A percentile compares a stretch with the other conserved stretches of the same genome.
These are phyloP conservation scores for Hirundichthys speculiger DNA, from an alignment of 2,113 vertebrate species.

Conservation along the genomic window DNA sequence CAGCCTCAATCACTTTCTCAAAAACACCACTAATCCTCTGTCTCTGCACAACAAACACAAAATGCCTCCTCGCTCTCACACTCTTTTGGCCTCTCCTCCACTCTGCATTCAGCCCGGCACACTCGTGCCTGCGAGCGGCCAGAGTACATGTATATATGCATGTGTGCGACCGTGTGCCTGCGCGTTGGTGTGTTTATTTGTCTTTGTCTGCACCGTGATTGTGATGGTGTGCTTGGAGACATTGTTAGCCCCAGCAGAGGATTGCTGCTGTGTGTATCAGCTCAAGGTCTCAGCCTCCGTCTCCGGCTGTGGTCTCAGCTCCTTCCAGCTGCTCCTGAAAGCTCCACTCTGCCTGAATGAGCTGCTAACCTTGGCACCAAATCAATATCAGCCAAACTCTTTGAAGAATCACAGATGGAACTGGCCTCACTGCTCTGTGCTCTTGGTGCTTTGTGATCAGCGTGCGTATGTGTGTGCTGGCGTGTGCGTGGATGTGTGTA, in stretches of 20 bases:
- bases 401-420: slow-evolving; percentile 88
- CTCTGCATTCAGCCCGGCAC: slow-evolving; percentile 58
- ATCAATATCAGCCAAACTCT: slow-evolving; percentile 88
- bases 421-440: slow-evolving; percentile 80
- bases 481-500: slow-evolving; percentile 36
- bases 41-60: slow-evolving; percentile 53
- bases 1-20: slow-evolving; percentile 70
- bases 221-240: slow-evolving; percentile 72
- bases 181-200: slow-evolving; percentile 66
- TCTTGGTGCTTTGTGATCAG: slow-evolving; percentile 61
- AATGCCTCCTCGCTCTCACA: slow-evolving; percentile 60
- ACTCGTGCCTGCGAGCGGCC: slow-evolving; percentile 21
- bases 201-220: slow-evolving; percentile 70
- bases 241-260: slow-evolving; percentile 75
- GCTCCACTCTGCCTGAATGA: slow-evolving; percentile 84
- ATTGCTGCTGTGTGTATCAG: slow-evolving; percentile 75
- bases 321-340: slow-evolving; percentile 83
- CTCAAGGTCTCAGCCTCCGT: slow-evolving; percentile 84
- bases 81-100: slow-evolving; percentile 68
- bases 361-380: slow-evolving; percentile 86
- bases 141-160: slow-evolving; percentile 23
- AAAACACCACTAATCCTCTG: slow-evolving; percentile 74
- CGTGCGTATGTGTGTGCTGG: slow-evolving; percentile 39
- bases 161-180: slow-evolving; percentile 18
- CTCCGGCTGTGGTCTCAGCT: slow-evolving; percentile 80